Evolutionary conservation across 2,113 vertebrate genomes (phyloP).

Genomic region (Macrotis lagotis): DNA sequence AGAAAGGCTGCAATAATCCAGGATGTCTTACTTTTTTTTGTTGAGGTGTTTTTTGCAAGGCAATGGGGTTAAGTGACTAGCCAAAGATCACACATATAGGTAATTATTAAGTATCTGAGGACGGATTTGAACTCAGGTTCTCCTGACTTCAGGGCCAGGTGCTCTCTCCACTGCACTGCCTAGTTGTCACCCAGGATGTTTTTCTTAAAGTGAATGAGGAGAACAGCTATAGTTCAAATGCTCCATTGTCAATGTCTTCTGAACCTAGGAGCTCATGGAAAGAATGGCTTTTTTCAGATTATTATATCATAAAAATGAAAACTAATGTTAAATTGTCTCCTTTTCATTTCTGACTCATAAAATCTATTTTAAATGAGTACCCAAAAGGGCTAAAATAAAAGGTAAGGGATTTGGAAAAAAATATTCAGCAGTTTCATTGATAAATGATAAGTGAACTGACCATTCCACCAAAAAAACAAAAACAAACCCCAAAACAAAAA

Average conservation of each 20-base stretch:
- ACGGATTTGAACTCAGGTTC: no score
- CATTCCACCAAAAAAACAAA: not conserved
- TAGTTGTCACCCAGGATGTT: not conserved
- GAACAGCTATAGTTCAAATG: not conserved
- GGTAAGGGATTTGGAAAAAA: not conserved
- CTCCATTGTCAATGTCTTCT: not conserved
- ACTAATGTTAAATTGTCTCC: conserved; percentile 8
- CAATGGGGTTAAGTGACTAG: no score
- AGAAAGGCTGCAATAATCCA: not conserved
- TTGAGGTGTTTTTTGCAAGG: no score
- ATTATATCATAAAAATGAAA: not conserved
- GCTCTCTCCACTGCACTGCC: no score
- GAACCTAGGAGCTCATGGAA: not conserved
- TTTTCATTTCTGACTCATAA: conserved; percentile 44
- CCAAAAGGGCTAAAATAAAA: conserved; percentile 38
- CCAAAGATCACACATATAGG: no score
- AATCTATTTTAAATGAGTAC: not conserved
- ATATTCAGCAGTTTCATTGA: not conserved
- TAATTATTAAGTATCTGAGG: no score
- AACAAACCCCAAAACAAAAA: conserved; percentile 13
- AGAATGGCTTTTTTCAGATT: conserved; percentile 21
- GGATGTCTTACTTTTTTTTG: no score
- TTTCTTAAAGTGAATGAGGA: not conserved
- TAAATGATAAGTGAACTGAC: not conserved
- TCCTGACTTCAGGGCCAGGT: no score